These are phyloP conservation scores for Xanthia icteritia DNA, from an alignment of 2,888 invertebrate genomes.

Conservation along the genomic window DNA sequence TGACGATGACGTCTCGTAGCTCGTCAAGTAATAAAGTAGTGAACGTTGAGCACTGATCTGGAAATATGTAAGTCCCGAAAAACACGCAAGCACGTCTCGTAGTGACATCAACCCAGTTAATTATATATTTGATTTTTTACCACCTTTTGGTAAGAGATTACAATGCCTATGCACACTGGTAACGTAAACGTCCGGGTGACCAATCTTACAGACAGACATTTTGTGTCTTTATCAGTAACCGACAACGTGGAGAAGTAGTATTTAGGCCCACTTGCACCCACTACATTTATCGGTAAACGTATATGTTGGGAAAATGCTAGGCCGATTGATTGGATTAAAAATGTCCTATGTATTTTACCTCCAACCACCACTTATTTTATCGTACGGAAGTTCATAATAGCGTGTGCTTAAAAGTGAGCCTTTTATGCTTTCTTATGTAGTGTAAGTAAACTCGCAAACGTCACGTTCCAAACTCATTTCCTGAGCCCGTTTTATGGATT, in stretches of 20 bases:
- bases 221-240: neutral
- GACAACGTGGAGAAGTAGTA: neutral
- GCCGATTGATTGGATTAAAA: neutral
- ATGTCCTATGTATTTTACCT: too few relatives aligned
- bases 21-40: slow-evolving; percentile 12
- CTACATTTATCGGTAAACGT: neutral
- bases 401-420: slow-evolving; percentile 20
- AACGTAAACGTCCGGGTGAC: neutral
- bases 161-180: neutral
- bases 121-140: neutral
- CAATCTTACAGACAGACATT: neutral
- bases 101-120: neutral
- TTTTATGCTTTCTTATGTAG: slow-evolving; percentile 35
- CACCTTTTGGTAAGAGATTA: neutral
- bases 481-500: slow-evolving; percentile 50
- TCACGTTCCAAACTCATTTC: slow-evolving; percentile 51
- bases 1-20: neutral
- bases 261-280: neutral
- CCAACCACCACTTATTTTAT: neutral
- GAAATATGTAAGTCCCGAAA: neutral
- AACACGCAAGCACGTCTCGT: neutral
- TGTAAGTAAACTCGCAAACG: slow-evolving; percentile 48
- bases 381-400: slow-evolving; percentile 2
- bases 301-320: too few relatives aligned
- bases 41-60: slow-evolving; percentile 5